phyloP scores from a whole-genome alignment of 2,113 vertebrate genomes.

The Saimiri boliviensis region DNA sequence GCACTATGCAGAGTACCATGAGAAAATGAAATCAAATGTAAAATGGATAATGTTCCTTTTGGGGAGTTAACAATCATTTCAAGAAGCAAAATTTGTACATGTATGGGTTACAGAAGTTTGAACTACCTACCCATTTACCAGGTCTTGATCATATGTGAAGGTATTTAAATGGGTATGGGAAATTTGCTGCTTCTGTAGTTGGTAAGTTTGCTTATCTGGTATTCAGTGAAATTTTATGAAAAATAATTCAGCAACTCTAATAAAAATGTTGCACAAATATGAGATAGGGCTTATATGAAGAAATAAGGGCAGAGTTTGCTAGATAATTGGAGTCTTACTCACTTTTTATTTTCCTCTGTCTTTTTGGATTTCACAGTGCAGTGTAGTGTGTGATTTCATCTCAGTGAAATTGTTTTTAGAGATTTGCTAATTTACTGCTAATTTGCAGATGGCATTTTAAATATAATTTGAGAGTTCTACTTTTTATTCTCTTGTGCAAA shows the following conservation, averaged over 20 bases:
- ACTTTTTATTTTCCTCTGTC: neutral
- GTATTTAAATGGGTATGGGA: neutral
- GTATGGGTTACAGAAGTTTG: neutral
- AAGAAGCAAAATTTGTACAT: slow-evolving; percentile 29
- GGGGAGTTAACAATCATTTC: neutral
- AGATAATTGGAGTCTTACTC: neutral
- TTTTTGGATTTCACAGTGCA: neutral
- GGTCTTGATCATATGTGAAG: neutral
- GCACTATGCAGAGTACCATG: neutral
- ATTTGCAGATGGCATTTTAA: slow-evolving; percentile 5
- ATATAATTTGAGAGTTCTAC: neutral
- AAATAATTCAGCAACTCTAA: slow-evolving; percentile 7
- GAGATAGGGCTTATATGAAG: neutral
- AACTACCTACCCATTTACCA: neutral
- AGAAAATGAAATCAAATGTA: neutral
- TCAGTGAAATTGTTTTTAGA: neutral
- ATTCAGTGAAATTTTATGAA: neutral
- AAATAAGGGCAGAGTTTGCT: neutral
- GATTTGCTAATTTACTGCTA: neutral
- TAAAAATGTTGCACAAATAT: neutral
- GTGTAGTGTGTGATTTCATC: neutral
- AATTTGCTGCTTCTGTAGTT: neutral
- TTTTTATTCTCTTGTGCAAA: neutral
- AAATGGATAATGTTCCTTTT: neutral
- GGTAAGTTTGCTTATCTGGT: neutral